Conservation (phyloP, 2,888 invertebrate species). For the Dendrolimus pini region DNA sequence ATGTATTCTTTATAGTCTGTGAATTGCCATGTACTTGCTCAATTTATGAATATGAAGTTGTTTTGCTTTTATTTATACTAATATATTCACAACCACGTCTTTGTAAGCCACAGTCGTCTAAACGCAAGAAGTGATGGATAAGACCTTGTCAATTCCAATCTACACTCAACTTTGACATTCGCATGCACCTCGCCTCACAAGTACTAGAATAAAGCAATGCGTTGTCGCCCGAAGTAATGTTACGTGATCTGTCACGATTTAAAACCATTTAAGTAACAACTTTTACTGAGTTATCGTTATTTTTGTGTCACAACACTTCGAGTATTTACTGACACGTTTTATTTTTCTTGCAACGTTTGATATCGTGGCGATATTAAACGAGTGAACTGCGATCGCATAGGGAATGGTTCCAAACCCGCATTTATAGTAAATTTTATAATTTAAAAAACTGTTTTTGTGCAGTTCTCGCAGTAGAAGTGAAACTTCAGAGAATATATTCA, state of each 20-base stretch:
- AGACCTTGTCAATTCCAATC: slow-evolving; percentile 27
- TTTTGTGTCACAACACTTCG: background rate
- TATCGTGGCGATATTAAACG: background rate
- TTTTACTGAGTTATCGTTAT: background rate
- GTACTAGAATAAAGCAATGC: background rate
- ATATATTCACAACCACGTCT: too few species aligned
- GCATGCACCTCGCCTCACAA: slow-evolving; percentile 17
- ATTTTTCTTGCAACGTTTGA: background rate
- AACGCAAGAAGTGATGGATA: slow-evolving; percentile 7
- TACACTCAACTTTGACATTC: slow-evolving; percentile 42
- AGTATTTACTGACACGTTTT: background rate
- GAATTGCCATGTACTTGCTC: too few species aligned
- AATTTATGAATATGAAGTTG: too few species aligned
- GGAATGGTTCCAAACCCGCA: background rate
- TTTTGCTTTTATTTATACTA: too few species aligned
- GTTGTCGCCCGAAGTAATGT: slow-evolving; percentile 3
- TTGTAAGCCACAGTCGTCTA: background rate
- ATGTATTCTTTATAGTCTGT: too few species aligned
- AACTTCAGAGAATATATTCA: too few species aligned
- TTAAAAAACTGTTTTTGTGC: too few species aligned
- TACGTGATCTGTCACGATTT: slow-evolving; percentile 17
- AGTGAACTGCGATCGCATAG: background rate
- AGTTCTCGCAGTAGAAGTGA: too few species aligned
- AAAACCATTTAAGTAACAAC: background rate
- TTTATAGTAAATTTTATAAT: background rate